A percentile compares a stretch with the other conserved stretches of the same genome.
phyloP scores from a whole-genome alignment of 2,888 invertebrate species.

The Portevinia maculata region DNA sequence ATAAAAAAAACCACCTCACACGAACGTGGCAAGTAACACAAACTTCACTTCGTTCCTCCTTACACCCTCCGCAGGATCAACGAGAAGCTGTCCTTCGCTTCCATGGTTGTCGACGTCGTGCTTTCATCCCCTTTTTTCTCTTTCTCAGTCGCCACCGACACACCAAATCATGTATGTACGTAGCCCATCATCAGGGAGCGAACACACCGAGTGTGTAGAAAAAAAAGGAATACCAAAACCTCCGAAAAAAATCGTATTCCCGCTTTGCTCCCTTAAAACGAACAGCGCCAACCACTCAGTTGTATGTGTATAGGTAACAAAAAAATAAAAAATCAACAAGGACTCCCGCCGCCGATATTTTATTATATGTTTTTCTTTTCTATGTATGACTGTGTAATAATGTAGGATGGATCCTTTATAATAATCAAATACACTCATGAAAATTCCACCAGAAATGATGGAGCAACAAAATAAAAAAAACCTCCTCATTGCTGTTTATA shows the following conservation, averaged over 20 bases:
- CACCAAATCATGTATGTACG: slow-evolving; percentile 70
- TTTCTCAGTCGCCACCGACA: slow-evolving; percentile 49
- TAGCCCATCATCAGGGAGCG: slow-evolving; percentile 62
- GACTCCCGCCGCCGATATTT: slow-evolving; percentile 70
- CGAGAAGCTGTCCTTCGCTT: slow-evolving; percentile 73
- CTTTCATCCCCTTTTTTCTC: slow-evolving; percentile 69
- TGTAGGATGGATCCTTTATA: slow-evolving; percentile 71
- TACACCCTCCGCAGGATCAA: slow-evolving; percentile 40
- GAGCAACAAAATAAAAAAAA: slow-evolving; percentile 61
- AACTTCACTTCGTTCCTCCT: slow-evolving; percentile 23
- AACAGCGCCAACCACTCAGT: slow-evolving; percentile 18
- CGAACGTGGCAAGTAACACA: slow-evolving; percentile 67
- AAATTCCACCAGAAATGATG: slow-evolving; percentile 71
- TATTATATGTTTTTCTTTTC: slow-evolving; percentile 71
- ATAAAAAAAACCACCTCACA: slow-evolving; percentile 68
- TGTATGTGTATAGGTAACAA: slow-evolving; percentile 23
- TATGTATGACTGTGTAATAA: slow-evolving; percentile 74
- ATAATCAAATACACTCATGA: slow-evolving; percentile 74
- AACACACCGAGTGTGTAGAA: slow-evolving; percentile 60
- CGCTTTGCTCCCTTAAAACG: slow-evolving; percentile 65
- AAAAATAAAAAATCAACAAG: slow-evolving; percentile 34
- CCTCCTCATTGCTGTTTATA: slow-evolving; percentile 40
- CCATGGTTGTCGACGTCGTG: slow-evolving; percentile 63
- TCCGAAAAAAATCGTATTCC: slow-evolving; percentile 69
- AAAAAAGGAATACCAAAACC: slow-evolving; percentile 37